Evolutionary conservation across 2,113 vertebrate species (phyloP).

Genomic region (Mesoclemmys tuberculata): DNA sequence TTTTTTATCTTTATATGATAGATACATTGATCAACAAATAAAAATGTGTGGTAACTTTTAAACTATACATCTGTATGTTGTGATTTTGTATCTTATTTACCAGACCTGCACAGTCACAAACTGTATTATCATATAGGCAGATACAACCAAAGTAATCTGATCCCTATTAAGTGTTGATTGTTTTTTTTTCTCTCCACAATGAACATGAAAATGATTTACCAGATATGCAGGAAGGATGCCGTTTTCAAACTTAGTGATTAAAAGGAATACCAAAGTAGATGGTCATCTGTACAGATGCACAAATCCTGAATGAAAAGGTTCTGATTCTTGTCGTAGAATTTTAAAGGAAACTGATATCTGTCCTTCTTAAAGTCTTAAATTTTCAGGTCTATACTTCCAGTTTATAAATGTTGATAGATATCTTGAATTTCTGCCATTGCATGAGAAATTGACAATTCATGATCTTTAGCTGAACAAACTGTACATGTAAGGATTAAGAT

Average conservation of each 20-base stretch:
- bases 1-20: neutral
- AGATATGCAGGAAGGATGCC: neutral
- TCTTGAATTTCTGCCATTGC: neutral
- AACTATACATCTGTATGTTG: neutral
- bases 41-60: neutral
- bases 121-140: neutral
- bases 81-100: conserved; percentile 9
- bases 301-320: neutral
- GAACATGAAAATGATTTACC: neutral
- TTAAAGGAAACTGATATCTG: neutral
- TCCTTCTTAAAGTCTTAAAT: conserved; percentile 2
- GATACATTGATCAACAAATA: neutral
- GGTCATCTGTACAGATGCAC: neutral
- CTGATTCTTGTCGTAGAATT: neutral
- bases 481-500: conserved; percentile 74
- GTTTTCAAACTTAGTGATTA: neutral
- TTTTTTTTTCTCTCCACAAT: neutral
- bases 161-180: neutral
- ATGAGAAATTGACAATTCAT: neutral
- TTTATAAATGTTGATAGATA: conserved; percentile 31
- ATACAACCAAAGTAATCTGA: neutral
- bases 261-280: neutral
- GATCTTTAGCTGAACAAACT: neutral
- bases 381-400: neutral
- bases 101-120: neutral